These are phyloP conservation scores for Saccostrea glomerata DNA, from an alignment of 1,140 invertebrate species.

Conservation along the genomic window DNA sequence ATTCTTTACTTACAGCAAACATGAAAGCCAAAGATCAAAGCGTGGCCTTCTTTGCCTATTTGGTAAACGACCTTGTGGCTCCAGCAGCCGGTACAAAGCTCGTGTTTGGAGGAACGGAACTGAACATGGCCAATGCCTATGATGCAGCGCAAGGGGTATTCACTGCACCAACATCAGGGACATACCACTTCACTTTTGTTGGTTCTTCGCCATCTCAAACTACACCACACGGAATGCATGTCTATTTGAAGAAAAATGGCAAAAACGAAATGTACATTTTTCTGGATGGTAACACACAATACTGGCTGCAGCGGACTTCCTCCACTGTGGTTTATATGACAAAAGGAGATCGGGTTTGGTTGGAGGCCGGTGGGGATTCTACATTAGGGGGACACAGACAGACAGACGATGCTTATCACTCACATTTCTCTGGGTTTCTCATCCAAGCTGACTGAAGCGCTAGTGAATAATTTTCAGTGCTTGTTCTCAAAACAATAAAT, in stretches of 20 bases:
- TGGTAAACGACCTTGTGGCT: neutral
- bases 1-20: neutral
- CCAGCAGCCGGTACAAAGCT: neutral
- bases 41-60: neutral
- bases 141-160: conserved; percentile 32
- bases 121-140: conserved; percentile 24
- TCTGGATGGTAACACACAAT: neutral
- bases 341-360: neutral
- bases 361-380: neutral
- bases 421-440: conserved; percentile 6
- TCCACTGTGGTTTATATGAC: neutral
- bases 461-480: too few relatives aligned
- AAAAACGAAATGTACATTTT: neutral
- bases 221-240: neutral
- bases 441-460: neutral
- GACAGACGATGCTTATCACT: neutral
- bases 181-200: conserved; percentile 11
- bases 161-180: conserved; percentile 32
- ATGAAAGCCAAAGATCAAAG: neutral
- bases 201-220: neutral
- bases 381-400: neutral
- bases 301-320: neutral
- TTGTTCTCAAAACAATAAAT: too few relatives aligned
- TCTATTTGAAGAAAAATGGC: neutral
- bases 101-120: neutral